A percentile compares a stretch with the other conserved stretches of the same genome.
Conservation (phyloP, 2,113 vertebrate genomes). For the Tympanuchus pallidicinctus region DNA sequence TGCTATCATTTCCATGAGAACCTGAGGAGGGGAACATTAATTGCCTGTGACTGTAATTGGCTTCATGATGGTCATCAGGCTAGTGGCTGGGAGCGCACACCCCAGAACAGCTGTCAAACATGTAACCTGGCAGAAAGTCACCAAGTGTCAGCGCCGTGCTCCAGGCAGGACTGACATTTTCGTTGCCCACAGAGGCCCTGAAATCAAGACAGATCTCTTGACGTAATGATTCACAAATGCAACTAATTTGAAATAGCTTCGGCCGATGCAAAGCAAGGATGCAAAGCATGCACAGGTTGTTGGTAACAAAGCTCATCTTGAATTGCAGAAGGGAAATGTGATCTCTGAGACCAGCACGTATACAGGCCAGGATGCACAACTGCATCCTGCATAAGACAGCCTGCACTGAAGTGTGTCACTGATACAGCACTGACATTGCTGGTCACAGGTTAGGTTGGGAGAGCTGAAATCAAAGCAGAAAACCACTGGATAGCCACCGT, state of each 20-base stretch:
- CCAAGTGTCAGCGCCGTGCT: slow-evolving; percentile 35
- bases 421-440: neutral
- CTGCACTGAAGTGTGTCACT: neutral
- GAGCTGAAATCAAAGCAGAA: slow-evolving; percentile 15
- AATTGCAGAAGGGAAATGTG: neutral
- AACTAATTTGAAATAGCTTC: slow-evolving; percentile 62
- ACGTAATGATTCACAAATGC: slow-evolving; percentile 49
- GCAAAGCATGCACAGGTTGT: neutral
- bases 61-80: slow-evolving; percentile 69
- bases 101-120: slow-evolving; percentile 81
- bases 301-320: neutral
- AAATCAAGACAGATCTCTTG: slow-evolving; percentile 33
- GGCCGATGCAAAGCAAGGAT: neutral
- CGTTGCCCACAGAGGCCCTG: slow-evolving; percentile 21
- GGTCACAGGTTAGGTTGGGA: neutral
- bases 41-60: slow-evolving; percentile 80
- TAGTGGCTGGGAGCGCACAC: slow-evolving; percentile 67
- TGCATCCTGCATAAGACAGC: no score
- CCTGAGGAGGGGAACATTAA: slow-evolving; percentile 77
- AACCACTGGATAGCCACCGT: neutral
- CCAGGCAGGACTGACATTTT: slow-evolving; percentile 57
- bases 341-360: neutral
- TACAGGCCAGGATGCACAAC: neutral
- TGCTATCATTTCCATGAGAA: slow-evolving; percentile 64
- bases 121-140: slow-evolving; percentile 68